A percentile compares a stretch with the other conserved stretches of the same genome.
These are phyloP conservation scores for Listronotus oregonensis DNA, from an alignment of 1,140 invertebrate genomes.

Conservation along the genomic window DNA sequence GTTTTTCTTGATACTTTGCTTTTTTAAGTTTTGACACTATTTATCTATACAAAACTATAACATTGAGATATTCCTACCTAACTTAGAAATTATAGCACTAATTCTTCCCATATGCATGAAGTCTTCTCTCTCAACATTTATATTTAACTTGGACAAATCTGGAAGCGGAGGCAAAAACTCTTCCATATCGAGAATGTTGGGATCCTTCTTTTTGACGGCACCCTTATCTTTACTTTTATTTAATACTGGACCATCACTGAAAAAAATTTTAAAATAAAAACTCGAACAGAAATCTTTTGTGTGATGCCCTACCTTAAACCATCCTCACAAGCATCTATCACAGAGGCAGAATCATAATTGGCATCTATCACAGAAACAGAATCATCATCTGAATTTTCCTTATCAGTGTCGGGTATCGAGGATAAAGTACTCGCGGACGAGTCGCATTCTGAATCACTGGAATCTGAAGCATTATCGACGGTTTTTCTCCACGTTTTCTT, in stretches of 20 bases:
- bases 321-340: constrained; percentile 24
- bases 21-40: too few relatives aligned
- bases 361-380: constrained; percentile 20
- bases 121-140: constrained; percentile 75
- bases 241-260: constrained; percentile 2
- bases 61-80: constrained; percentile 60
- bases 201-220: constrained; percentile 17
- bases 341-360: constrained; percentile 18
- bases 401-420: constrained; percentile 11
- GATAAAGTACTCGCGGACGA: constrained; percentile 16
- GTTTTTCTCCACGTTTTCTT: background rate
- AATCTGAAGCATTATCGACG: constrained; percentile 12
- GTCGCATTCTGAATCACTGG: constrained; percentile 29
- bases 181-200: constrained; percentile 19
- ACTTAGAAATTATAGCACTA: constrained; percentile 65
- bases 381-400: constrained; percentile 17
- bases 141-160: constrained; percentile 68
- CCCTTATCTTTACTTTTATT: constrained; percentile 17
- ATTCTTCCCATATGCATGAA: constrained; percentile 77
- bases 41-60: background rate
- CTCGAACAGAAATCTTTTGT: background rate
- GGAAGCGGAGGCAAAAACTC: constrained; percentile 76
- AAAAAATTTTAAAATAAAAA: background rate
- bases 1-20: too few relatives aligned
- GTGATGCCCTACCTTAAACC: constrained; percentile 6